Conservation (phyloP, 1,140 invertebrate genomes). For the roundworm (Caenorhabditis elegans) region DNA sequence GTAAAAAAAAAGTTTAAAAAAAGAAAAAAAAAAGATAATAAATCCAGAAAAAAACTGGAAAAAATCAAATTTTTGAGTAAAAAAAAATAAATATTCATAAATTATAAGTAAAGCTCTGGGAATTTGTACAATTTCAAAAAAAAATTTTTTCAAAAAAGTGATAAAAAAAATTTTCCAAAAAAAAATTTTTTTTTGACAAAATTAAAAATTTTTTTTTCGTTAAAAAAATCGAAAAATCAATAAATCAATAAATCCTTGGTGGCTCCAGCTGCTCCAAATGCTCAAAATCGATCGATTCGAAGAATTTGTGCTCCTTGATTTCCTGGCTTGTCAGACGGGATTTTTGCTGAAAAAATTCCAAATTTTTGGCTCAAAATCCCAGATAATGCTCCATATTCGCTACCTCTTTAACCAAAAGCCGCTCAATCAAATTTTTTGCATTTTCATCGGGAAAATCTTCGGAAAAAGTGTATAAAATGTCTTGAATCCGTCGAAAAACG, state of each 20-base stretch:
- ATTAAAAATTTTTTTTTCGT: neutral
- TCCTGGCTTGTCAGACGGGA: constrained; percentile 28
- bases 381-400: no score
- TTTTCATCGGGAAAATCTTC: constrained; percentile 78
- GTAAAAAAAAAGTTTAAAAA: neutral
- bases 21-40: neutral
- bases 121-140: no score
- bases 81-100: no score
- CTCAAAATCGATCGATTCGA: constrained; percentile 21
- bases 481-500: constrained; percentile 91
- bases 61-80: no score
- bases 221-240: neutral
- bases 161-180: no score
- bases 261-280: neutral
- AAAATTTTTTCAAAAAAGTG: no score
- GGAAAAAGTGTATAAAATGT: constrained; percentile 86
- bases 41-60: neutral
- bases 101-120: no score
- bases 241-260: constrained; percentile 1
- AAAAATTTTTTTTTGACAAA: no score
- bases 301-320: constrained; percentile 36
- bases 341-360: constrained; percentile 14
- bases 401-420: constrained; percentile 74
- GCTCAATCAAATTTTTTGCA: constrained; percentile 83
- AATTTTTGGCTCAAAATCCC: neutral